Conservation (phyloP, 2,113 vertebrate species). For the Piprites chloris region DNA sequence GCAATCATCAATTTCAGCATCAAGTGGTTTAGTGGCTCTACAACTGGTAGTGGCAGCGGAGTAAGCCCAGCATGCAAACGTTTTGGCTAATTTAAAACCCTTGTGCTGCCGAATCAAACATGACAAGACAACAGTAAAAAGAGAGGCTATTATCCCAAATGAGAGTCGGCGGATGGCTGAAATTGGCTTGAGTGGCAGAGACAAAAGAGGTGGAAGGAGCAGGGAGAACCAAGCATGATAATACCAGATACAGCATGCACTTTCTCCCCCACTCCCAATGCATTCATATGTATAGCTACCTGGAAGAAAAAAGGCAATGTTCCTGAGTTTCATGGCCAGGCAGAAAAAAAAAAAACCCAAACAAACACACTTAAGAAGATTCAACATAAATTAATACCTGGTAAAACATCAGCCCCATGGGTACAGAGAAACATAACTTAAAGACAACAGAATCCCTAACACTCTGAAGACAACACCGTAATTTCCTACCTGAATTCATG, state of each 20-base stretch:
- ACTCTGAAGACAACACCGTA: background rate
- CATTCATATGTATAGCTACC: background rate
- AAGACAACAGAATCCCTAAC: background rate
- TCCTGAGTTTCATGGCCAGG: background rate
- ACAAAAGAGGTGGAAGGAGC: slow-evolving; percentile 53
- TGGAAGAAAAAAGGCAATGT: background rate
- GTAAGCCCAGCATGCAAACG: slow-evolving; percentile 69
- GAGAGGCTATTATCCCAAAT: slow-evolving; percentile 76
- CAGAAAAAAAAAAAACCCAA: no score
- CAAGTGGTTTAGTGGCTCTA: slow-evolving; percentile 64
- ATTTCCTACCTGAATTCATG: slow-evolving; percentile 10
- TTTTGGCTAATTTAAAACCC: slow-evolving; percentile 79
- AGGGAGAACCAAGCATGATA: slow-evolving; percentile 47
- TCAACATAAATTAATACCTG: background rate
- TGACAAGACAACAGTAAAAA: slow-evolving; percentile 73
- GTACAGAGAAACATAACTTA: background rate
- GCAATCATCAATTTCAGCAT: slow-evolving; percentile 74
- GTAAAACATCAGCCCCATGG: background rate
- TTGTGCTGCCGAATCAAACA: slow-evolving; percentile 73
- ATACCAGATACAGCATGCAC: background rate
- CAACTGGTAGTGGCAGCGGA: slow-evolving; percentile 45
- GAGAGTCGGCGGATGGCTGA: slow-evolving; percentile 65
- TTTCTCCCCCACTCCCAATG: background rate
- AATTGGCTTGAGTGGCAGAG: slow-evolving; percentile 72
- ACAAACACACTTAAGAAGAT: background rate